Evolutionary conservation across 2,797 vertebrate genomes (phyloP).

Genomic region (Hippoglossus hippoglossus): DNA sequence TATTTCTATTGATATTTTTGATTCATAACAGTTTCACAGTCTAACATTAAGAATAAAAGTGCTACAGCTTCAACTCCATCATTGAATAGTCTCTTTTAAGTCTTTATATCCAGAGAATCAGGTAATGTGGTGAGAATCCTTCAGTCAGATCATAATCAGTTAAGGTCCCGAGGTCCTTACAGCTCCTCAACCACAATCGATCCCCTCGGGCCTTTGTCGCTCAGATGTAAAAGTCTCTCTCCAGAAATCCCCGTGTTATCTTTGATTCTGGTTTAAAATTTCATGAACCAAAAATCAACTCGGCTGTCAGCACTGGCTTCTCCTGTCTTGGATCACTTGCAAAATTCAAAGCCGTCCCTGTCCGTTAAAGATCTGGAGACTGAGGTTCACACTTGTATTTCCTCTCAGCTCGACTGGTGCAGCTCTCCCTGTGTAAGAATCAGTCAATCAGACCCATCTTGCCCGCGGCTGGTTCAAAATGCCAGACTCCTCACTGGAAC

Average conservation of each 20-base stretch:
- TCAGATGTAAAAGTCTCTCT: background rate
- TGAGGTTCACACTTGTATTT: background rate
- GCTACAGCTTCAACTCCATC: background rate
- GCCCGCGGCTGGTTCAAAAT: background rate
- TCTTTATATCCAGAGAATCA: background rate
- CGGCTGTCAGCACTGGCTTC: background rate
- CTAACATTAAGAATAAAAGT: background rate
- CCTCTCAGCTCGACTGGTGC: background rate
- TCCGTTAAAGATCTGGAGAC: background rate
- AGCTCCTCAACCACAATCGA: background rate
- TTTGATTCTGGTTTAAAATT: conserved; percentile 3
- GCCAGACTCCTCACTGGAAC: background rate
- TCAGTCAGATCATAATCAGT: background rate
- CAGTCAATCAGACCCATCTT: background rate
- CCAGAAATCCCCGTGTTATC: background rate
- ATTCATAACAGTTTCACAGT: too few relatives aligned
- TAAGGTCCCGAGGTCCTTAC: background rate
- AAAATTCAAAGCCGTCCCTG: background rate
- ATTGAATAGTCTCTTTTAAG: background rate
- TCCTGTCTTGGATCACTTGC: background rate
- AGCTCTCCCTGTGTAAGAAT: background rate
- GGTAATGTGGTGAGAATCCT: background rate
- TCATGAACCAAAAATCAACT: background rate
- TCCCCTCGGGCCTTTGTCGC: background rate
- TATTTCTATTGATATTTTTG: too few relatives aligned